Evolutionary conservation across 2,113 vertebrate genomes (phyloP).

Genomic region (Phycodurus eques): DNA sequence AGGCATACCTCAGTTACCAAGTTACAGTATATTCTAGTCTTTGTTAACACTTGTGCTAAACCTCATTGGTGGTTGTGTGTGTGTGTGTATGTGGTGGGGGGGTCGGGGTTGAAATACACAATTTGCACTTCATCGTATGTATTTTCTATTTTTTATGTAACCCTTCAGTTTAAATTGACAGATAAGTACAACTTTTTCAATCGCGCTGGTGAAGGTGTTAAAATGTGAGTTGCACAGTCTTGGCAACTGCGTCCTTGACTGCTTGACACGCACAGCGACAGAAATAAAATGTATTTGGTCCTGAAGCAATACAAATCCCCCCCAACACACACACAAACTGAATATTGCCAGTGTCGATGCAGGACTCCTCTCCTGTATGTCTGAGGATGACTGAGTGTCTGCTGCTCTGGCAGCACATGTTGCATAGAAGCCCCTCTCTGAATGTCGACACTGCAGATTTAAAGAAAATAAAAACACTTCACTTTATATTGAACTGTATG

Average conservation of each 20-base stretch:
- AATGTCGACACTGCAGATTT: slow-evolving; percentile 23
- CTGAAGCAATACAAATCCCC: neutral
- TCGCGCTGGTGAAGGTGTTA: slow-evolving; percentile 3
- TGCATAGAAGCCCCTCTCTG: slow-evolving; percentile 15
- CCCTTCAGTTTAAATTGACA: slow-evolving; percentile 5
- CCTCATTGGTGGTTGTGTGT: neutral
- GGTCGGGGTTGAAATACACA: neutral
- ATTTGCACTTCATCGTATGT: neutral
- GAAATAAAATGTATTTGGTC: slow-evolving; percentile 28
- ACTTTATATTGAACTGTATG: neutral
- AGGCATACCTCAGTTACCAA: neutral
- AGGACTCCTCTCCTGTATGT: slow-evolving; percentile 17
- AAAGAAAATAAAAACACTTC: slow-evolving; percentile 5
- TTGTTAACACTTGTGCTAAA: too few relatives aligned
- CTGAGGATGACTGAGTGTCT: slow-evolving; percentile 44
- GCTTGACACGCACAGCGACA: slow-evolving; percentile 8
- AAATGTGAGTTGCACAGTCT: neutral
- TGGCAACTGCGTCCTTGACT: slow-evolving; percentile 25
- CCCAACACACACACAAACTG: neutral
- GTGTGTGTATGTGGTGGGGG: too few relatives aligned
- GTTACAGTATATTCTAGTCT: neutral
- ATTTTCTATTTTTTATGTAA: neutral
- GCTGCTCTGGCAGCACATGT: slow-evolving; percentile 54
- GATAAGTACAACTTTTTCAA: slow-evolving; percentile 5
- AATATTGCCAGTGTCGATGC: slow-evolving; percentile 16